phyloP scores from a whole-genome alignment of 2,888 invertebrate genomes.

The Adelognathus sp. region DNA sequence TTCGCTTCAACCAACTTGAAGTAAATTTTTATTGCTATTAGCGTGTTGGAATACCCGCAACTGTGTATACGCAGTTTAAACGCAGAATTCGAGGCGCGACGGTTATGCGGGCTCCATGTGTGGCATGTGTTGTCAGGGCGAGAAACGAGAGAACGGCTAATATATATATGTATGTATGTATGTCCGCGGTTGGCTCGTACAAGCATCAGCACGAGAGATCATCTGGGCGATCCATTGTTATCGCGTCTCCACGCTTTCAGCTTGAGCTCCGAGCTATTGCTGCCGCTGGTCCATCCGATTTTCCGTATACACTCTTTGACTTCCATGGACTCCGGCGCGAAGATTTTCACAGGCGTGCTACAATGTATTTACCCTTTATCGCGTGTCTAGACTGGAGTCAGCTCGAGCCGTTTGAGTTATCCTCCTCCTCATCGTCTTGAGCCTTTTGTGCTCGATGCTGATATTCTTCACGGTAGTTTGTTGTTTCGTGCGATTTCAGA shows the following conservation, averaged over 20 bases:
- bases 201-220: constrained; percentile 39
- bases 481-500: too few species aligned
- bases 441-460: too few species aligned
- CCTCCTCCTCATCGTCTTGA: too few species aligned
- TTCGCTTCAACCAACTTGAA: not conserved
- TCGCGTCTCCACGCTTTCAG: constrained; percentile 31
- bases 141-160: constrained; percentile 18
- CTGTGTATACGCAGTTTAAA: not conserved
- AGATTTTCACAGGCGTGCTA: not conserved
- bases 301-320: not conserved
- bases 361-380: not conserved
- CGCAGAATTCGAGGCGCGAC: constrained; percentile 21
- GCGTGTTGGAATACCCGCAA: not conserved
- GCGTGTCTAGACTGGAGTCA: not conserved
- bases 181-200: constrained; percentile 2
- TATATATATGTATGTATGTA: constrained; percentile 24
- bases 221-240: constrained; percentile 32
- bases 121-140: constrained; percentile 51
- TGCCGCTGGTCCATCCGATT: constrained; percentile 3
- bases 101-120: constrained; percentile 57
- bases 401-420: too few species aligned
- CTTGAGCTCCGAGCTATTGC: not conserved
- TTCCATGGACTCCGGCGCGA: not conserved
- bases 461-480: too few species aligned
- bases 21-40: not conserved